These are phyloP conservation scores for Ornithoptera alexandrae DNA, from an alignment of 2,888 invertebrate genomes.

Conservation along the genomic window DNA sequence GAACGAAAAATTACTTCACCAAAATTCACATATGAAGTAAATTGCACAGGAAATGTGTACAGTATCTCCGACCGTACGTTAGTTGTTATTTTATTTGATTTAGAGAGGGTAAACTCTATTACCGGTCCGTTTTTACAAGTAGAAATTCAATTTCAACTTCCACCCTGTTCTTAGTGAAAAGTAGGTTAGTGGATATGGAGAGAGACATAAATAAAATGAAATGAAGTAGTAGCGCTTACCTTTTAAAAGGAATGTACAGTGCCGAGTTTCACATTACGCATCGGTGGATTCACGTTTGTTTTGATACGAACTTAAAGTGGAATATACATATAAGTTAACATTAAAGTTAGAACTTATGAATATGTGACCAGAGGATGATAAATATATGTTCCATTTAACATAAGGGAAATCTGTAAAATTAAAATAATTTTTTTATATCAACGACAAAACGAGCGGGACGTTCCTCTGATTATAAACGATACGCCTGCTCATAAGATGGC, in stretches of 20 bases:
- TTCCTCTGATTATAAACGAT: too few species aligned
- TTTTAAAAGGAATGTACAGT: conserved; percentile 23
- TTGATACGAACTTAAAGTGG: conserved; percentile 1
- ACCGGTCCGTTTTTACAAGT: conserved; percentile 71
- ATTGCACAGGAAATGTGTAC: conserved; percentile 46
- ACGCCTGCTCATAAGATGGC: too few species aligned
- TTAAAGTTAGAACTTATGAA: too few species aligned
- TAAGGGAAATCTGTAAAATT: too few species aligned
- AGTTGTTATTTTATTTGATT: conserved; percentile 73
- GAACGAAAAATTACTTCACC: conserved; percentile 14
- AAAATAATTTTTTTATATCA: too few species aligned
- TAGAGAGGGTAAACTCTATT: conserved; percentile 72
- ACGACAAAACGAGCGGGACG: too few species aligned
- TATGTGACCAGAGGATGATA: too few species aligned
- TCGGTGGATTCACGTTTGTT: conserved; percentile 10
- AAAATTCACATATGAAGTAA: conserved; percentile 31
- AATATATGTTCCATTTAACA: too few species aligned
- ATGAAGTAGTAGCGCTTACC: conserved; percentile 26
- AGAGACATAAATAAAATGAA: conserved; percentile 51
- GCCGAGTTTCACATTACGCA: conserved; percentile 9
- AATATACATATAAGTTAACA: background rate
- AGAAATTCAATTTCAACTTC: conserved; percentile 70
- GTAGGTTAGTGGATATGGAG: conserved; percentile 60
- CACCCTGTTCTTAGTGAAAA: conserved; percentile 61
- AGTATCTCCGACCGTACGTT: conserved; percentile 45